phyloP scores from a whole-genome alignment of 2,888 invertebrate genomes.

The Iselma pallidipennis region DNA sequence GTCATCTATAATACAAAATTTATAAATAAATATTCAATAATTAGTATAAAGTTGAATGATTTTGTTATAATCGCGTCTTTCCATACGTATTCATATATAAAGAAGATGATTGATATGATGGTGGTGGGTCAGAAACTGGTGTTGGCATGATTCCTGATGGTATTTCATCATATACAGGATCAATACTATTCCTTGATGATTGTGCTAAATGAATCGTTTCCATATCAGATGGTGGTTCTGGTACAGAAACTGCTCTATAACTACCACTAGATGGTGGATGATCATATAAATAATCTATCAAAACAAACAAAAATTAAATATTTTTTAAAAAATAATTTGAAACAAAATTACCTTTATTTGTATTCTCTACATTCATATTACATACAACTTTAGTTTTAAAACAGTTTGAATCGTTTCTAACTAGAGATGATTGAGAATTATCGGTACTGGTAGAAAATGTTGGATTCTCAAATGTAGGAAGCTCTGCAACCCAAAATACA shows the following conservation, averaged over 20 bases:
- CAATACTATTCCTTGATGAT: slow-evolving; percentile 47
- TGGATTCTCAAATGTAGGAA: slow-evolving; percentile 59
- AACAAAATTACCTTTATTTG: slow-evolving; percentile 5
- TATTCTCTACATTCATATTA: slow-evolving; percentile 32
- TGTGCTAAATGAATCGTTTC: slow-evolving; percentile 37
- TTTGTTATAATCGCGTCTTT: slow-evolving; percentile 36
- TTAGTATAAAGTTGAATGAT: too few relatives aligned
- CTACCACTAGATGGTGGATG: slow-evolving; percentile 56
- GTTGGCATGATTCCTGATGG: slow-evolving; percentile 49
- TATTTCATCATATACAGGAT: slow-evolving; percentile 72
- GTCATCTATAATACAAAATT: too few relatives aligned
- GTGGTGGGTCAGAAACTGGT: slow-evolving; percentile 10
- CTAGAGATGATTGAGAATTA: too few relatives aligned
- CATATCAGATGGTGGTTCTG: slow-evolving; percentile 47
- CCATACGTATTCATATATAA: slow-evolving; percentile 42
- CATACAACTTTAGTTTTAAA: slow-evolving; percentile 37
- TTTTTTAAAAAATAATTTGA: slow-evolving; percentile 1
- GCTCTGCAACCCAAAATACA: slow-evolving; percentile 54
- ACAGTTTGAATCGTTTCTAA: slow-evolving; percentile 10
- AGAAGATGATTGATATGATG: slow-evolving; percentile 27
- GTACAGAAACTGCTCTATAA: slow-evolving; percentile 46
- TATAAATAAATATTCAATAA: too few relatives aligned
- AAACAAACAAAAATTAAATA: slow-evolving; percentile 51
- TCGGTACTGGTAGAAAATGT: slow-evolving; percentile 35
- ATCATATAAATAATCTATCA: slow-evolving; percentile 67